Evolutionary conservation across 2,113 vertebrate genomes (phyloP), one percentile per base, ranked within the genome.

Genomic region (Melanotaenia duboulayi): DNA sequence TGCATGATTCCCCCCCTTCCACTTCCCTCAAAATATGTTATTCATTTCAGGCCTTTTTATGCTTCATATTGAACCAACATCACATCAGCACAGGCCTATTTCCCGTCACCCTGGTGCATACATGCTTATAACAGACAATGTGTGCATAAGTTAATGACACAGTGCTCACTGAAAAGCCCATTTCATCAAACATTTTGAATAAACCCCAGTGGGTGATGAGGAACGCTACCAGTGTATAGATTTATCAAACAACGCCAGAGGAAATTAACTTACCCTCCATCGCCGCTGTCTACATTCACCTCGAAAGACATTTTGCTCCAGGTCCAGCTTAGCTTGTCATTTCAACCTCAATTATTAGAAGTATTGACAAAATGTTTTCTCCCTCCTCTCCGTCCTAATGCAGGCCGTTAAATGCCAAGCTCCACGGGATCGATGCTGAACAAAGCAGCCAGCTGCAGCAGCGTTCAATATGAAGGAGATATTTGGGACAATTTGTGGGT

Each of bases 401-500:
- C 95, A 94, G 96, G 96, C 95, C 94, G 95, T 95, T 96, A 95
- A 97, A 97, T 97, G 96, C 96, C 95, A 95, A 95, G 95, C 97
- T 96, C 97, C 96, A 93, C 97, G 96, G 96, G 98, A 98, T 98
- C 96, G 96, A 97, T 97, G 93, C 92, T 91, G 96, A 98, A 99
- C 97, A 99, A 99, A 99, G 96, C 96, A 95, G 96, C 96, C 98
- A 99, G 98, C 98, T 99, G 98, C 98, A 98, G 95, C 93, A 94
- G 95, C 95, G 96, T 98, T 97, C 97, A 99, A 97, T 99, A 97
- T 98, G 96, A 98, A 97, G 96, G 96, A 97, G 97, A 99, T 98
- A 99, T 99, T 99, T 97, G 97, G 96, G 97, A 99, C 98, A 99
- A 99, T 99, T 99, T 99, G 97, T 96, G 96, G 96, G 96, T 98